Evolutionary conservation across 35 echinoderm and acorn worm species (phyloP), one percentile per base, ranked within the genome.

Genomic region (Hemicentrotus pulcherrimus): DNA sequence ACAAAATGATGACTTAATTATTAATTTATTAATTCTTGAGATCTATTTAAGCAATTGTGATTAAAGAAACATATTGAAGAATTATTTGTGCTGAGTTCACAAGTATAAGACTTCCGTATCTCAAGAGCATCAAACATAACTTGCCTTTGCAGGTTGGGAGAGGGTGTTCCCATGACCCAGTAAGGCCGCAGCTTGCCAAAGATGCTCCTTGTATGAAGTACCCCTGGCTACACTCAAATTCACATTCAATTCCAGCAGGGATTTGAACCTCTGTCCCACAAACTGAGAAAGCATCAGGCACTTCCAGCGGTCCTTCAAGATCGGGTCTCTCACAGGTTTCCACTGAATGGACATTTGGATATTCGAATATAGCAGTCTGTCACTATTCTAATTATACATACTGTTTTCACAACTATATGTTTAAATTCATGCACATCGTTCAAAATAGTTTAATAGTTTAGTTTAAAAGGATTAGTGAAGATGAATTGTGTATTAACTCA

Each of bases 121-220:
- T 55, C 6, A 55, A 14, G 50, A 65, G 24, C 71, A 31, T 94
- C 4, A 41, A 94, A 13, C 4, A 86, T 31, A 91, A 31, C 31
- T 31, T 85, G 91, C 95, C 95, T 95, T 65, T 8, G 48, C 95
- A 95, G 13, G 48, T 24, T 52, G 95, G 95, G 16, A 95, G 31
- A 8, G 31, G 88, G 16, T 92, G 47, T 46, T 55, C 24, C 95
- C 95, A 95, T 14, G 31, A n/a, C 7, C 88, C 88, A 13, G 65
- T 31, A 18, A 45, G 16, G 2, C 95, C 95, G 92, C 95, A 95
- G 5, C 33, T 95, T 45, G 58, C 12, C 12, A 88, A 31, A 31
- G 89, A 35, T 92, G 22, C 52, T 14, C 95, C 95, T 85, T 95
- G 95, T 19, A 95, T 52, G 10, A 61, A 2, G 55, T 95, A 95